Conservation (phyloP, 1,140 invertebrate species). For the Antheraea pernyi region DNA sequence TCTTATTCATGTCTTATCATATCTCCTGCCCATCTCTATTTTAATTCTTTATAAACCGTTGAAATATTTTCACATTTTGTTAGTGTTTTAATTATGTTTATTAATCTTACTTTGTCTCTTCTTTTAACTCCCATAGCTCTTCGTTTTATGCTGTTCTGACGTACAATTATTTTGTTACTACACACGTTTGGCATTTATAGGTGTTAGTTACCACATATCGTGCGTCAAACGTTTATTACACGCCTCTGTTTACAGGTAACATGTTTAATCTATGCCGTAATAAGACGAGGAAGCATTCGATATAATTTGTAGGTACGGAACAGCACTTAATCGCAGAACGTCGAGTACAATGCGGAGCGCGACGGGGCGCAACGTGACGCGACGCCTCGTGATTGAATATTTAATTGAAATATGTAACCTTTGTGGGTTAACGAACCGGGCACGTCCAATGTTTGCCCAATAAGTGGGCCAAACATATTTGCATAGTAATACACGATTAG, state of each 20-base stretch:
- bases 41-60: too few species aligned
- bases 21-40: too few species aligned
- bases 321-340: slow-evolving; percentile 42
- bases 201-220: too few species aligned
- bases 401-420: slow-evolving; percentile 10
- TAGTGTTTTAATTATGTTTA: too few species aligned
- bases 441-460: slow-evolving; percentile 11
- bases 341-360: slow-evolving; percentile 31
- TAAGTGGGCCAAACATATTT: slow-evolving; percentile 5
- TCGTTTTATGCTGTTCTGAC: too few species aligned
- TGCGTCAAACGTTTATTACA: neutral
- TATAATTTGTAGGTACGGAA: slow-evolving; percentile 46
- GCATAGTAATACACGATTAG: slow-evolving; percentile 2
- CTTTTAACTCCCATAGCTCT: too few species aligned
- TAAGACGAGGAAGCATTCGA: slow-evolving; percentile 31
- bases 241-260: neutral
- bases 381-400: slow-evolving; percentile 43
- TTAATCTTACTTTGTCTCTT: too few species aligned
- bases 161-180: too few species aligned
- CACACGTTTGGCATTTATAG: too few species aligned
- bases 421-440: neutral
- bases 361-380: slow-evolving; percentile 25
- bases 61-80: too few species aligned
- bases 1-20: too few species aligned
- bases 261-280: slow-evolving; percentile 5